A percentile compares a stretch with the other conserved stretches of the same genome.
phyloP scores from a whole-genome alignment of 2,888 invertebrate species.

The Microctonus brassicae region DNA sequence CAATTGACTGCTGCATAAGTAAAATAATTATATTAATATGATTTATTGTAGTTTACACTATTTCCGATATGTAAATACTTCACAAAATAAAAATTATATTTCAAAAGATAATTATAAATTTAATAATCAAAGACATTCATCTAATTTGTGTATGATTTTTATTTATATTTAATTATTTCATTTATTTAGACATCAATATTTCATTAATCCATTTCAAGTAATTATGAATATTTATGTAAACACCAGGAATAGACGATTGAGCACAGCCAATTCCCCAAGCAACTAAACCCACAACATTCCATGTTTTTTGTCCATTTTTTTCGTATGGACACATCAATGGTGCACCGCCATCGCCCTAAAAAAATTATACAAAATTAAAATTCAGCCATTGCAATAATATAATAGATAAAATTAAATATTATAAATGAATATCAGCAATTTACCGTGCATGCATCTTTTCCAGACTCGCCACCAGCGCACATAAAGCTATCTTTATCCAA shows the following conservation, averaged over 20 bases:
- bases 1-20: slow-evolving; percentile 39
- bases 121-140: too few relatives aligned
- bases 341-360: slow-evolving; percentile 81
- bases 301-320: slow-evolving; percentile 72
- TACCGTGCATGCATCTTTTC: slow-evolving; percentile 85
- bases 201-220: slow-evolving; percentile 72
- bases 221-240: slow-evolving; percentile 81
- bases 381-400: slow-evolving; percentile 54
- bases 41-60: too few relatives aligned
- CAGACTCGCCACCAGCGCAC: slow-evolving; percentile 84
- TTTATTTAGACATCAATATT: slow-evolving; percentile 40
- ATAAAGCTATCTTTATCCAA: slow-evolving; percentile 79
- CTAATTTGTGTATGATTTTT: too few relatives aligned
- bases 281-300: slow-evolving; percentile 78
- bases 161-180: too few relatives aligned
- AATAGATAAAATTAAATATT: slow-evolving; percentile 7
- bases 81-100: too few relatives aligned
- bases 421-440: slow-evolving; percentile 57
- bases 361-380: slow-evolving; percentile 31
- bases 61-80: too few relatives aligned
- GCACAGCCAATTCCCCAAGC: slow-evolving; percentile 84
- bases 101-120: too few relatives aligned
- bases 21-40: too few relatives aligned
- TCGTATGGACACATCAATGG: slow-evolving; percentile 77
- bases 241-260: slow-evolving; percentile 79